These are phyloP conservation scores for Embiotoca jacksoni DNA, from an alignment of 2,113 vertebrate species.

Conservation along the genomic window DNA sequence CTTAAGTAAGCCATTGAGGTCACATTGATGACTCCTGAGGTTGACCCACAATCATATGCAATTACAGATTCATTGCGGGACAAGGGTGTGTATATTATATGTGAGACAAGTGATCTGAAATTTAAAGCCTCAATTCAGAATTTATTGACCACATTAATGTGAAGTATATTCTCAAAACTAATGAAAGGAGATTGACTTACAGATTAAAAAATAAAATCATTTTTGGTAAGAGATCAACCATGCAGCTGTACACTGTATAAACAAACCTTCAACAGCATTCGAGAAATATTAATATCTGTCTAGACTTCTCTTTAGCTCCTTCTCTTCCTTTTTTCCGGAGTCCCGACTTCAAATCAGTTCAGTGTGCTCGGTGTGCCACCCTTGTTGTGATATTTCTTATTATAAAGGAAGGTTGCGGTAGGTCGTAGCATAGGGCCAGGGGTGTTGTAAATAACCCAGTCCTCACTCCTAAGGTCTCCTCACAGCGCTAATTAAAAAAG, in stretches of 20 bases:
- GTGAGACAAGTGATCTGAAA: slow-evolving; percentile 40
- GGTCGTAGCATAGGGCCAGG: slow-evolving; percentile 69
- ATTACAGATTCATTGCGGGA: slow-evolving; percentile 50
- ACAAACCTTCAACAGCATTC: background rate
- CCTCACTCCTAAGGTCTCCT: slow-evolving; percentile 65
- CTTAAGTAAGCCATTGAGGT: slow-evolving; percentile 63
- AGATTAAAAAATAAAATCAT: background rate
- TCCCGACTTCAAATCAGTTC: background rate
- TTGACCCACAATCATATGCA: slow-evolving; percentile 56
- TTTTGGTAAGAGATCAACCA: background rate
- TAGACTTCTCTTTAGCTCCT: background rate
- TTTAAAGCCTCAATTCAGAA: slow-evolving; percentile 13
- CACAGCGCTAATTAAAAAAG: slow-evolving; percentile 82
- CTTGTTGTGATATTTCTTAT: slow-evolving; percentile 37
- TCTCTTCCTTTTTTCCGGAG: background rate
- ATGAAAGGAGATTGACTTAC: background rate
- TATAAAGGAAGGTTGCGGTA: slow-evolving; percentile 38
- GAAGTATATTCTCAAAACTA: background rate
- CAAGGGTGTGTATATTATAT: slow-evolving; percentile 43
- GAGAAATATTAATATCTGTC: background rate
- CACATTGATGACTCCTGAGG: slow-evolving; percentile 57
- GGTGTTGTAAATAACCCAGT: slow-evolving; percentile 76
- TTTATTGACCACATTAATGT: slow-evolving; percentile 10
- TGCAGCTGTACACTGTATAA: background rate
- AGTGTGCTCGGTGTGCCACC: slow-evolving; percentile 34